Conservation (phyloP, 2,113 vertebrate species). For the Strix aluco region DNA sequence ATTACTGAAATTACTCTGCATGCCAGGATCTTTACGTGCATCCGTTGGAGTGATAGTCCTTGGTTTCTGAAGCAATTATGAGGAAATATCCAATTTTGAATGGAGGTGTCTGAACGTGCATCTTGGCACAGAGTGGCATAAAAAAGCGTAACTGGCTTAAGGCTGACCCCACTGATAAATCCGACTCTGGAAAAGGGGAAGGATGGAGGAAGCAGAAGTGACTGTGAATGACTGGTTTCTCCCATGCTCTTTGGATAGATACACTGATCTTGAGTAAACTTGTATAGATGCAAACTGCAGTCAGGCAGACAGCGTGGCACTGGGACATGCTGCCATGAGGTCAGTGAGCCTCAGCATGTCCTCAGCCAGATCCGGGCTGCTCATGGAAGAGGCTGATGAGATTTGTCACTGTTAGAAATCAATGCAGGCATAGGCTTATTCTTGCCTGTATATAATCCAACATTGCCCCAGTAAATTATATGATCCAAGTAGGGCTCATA, state of each 20-base stretch:
- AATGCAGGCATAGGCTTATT: background rate
- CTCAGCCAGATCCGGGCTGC: background rate
- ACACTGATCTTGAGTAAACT: background rate
- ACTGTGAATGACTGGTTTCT: background rate
- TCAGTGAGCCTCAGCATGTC: background rate
- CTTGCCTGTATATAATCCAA: background rate
- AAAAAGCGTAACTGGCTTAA: background rate
- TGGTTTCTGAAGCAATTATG: background rate
- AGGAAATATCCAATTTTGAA: background rate
- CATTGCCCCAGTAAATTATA: background rate
- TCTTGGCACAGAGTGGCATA: background rate
- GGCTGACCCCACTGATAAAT: background rate
- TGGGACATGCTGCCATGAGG: background rate
- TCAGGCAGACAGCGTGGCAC: background rate
- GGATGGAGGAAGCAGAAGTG: background rate
- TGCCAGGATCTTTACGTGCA: background rate
- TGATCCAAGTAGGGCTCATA: background rate
- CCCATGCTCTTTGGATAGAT: background rate
- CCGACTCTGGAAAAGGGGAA: background rate
- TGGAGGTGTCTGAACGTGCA: fast-evolving
- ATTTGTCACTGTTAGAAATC: background rate
- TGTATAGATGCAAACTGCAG: background rate
- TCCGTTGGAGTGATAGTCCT: background rate
- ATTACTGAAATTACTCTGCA: background rate
- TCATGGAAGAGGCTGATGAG: background rate